Conservation (phyloP, 2,797 vertebrate genomes). For the Pantherophis vulpinus region DNA sequence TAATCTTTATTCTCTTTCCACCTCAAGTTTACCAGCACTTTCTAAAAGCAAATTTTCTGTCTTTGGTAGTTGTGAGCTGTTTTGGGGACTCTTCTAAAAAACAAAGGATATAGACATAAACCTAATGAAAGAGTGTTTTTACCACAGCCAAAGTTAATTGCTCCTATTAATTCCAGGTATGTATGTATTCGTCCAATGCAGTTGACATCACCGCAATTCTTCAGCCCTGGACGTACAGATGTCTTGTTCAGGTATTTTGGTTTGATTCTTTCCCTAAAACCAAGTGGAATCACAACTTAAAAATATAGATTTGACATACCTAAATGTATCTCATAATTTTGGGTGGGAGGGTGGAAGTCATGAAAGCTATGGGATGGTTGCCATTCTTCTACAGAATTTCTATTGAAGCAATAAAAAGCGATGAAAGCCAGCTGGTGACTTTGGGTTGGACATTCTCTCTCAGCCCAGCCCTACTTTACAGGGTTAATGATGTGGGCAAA, state of each 20-base stretch:
- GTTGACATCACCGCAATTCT: constrained; percentile 98
- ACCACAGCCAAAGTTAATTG: constrained; percentile 97
- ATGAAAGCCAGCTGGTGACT: background rate
- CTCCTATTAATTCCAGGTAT: constrained; percentile 94
- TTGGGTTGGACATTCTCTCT: background rate
- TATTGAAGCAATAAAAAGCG: background rate
- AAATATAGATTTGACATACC: background rate
- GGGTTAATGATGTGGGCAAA: background rate
- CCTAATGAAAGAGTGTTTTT: constrained; percentile 45
- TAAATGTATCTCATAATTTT: background rate
- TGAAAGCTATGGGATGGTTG: background rate
- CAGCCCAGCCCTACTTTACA: background rate
- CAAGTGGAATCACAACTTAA: constrained; percentile 37
- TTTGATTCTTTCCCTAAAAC: constrained; percentile 85
- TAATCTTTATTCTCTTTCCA: background rate
- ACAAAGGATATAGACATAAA: background rate
- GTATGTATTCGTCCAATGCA: constrained; percentile 98
- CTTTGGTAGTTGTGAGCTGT: rapidly evolving
- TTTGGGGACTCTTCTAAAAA: background rate
- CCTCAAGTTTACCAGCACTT: background rate
- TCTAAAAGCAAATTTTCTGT: background rate
- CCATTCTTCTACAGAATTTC: background rate
- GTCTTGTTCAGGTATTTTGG: constrained; percentile 98
- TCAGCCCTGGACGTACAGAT: constrained; percentile 92
- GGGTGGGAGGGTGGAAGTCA: background rate